Base-by-base conservation (phyloP, 2,888 invertebrate species). In the Drosophila putrida region DNA sequence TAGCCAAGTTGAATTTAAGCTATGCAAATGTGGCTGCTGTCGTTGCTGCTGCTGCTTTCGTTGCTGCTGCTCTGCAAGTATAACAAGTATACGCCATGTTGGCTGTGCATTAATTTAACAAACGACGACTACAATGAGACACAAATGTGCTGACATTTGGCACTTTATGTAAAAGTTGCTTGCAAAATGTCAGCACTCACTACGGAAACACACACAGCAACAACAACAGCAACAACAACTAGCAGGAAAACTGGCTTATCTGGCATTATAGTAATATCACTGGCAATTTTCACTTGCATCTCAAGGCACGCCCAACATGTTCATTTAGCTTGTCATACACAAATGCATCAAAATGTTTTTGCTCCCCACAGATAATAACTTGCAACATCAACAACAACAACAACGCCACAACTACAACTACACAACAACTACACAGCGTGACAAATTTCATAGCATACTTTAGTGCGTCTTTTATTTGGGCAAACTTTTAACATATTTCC, bases 141-240 rank as follows among this genome's bases (percentile, higher is more conserved):
- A 75, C 85, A 83, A 83, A 84, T 83, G 88, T 85, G 74, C 80
- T 84, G 83, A 83, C 83, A 82, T 82, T 84, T 82, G 76, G 68
- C 82, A 79, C 80, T 79, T 72, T 60, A 70, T 82, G 80, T 67
- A 67, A 80, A 75, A 71, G 71, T 83, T 68, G 68, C 66, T 54
- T 33, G 54, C 54, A 6, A 57, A 75, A 66, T 70, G 80, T 71
- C 66, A 69, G 73, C 62, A 51, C 49, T 41, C 20, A 28, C 71
- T 76, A 47, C 66, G 47, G 55, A 51, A 58, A n/a, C 35, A 65
- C 6, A 27, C 20, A 41, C 55, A 50, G 6, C 62, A 44, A 25
- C 59, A 54, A 9, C 43, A 63, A 28, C 55, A 57, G 20, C 43
- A 71, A 20, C 25, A 31, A 0, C 20, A 33, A 44, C 58, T 53